These are phyloP conservation scores for Temnothorax rugatulus DNA, from an alignment of 2,888 invertebrate genomes.

Conservation along the genomic window DNA sequence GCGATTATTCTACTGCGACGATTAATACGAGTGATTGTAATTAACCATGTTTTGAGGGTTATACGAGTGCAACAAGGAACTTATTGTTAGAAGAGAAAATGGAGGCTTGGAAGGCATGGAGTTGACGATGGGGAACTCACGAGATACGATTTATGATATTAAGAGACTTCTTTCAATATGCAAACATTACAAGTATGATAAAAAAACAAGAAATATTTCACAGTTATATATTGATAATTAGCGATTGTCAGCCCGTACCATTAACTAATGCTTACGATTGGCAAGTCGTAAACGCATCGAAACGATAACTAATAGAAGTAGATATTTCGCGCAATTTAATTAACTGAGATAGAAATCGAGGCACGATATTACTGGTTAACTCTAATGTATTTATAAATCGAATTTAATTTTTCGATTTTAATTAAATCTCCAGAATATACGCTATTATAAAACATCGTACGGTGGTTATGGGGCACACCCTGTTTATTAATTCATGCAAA, in stretches of 20 bases:
- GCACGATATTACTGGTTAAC: neutral
- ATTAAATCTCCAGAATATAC: neutral
- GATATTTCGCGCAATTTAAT: neutral
- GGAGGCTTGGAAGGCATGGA: neutral
- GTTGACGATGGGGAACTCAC: neutral
- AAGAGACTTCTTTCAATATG: neutral
- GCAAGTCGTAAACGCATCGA: neutral
- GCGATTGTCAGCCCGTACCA: neutral
- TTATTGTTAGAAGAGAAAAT: neutral
- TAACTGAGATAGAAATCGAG: neutral
- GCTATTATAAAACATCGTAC: neutral
- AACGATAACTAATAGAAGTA: neutral
- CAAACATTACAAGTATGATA: neutral
- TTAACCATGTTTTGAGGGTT: neutral
- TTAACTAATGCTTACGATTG: constrained; percentile 13
- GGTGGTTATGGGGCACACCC: constrained; percentile 37
- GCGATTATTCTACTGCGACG: neutral
- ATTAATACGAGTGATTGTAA: neutral
- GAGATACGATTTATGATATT: neutral
- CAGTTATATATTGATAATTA: neutral
- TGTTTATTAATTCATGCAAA: constrained; percentile 78
- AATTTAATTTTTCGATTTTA: neutral
- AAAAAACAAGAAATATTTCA: neutral
- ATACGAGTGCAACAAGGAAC: neutral
- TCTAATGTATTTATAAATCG: neutral